phyloP scores from a whole-genome alignment of 2,888 invertebrate genomes.

The Hyposoter dolosus region DNA sequence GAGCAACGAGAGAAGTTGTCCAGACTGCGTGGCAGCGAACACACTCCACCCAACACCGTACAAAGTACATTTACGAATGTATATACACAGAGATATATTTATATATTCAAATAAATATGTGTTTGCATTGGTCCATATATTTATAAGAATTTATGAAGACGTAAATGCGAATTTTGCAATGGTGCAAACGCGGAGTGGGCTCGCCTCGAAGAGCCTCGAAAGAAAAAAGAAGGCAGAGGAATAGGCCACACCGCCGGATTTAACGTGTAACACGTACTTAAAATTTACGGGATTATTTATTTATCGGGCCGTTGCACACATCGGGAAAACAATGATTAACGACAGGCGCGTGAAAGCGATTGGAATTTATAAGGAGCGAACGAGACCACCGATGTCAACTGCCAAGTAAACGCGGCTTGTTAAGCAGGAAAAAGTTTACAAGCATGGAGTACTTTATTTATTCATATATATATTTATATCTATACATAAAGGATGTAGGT shows the following conservation, averaged over 20 bases:
- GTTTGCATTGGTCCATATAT: slow-evolving; percentile 8
- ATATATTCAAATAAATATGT: not conserved
- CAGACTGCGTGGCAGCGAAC: slow-evolving; percentile 70
- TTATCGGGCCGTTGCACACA: slow-evolving; percentile 58
- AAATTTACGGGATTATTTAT: slow-evolving; percentile 66
- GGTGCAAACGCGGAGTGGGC: slow-evolving; percentile 53
- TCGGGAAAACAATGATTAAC: slow-evolving; percentile 71
- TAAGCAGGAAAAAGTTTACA: slow-evolving; percentile 64
- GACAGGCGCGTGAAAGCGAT: slow-evolving; percentile 72
- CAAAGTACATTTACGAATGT: slow-evolving; percentile 10
- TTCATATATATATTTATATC: slow-evolving; percentile 6
- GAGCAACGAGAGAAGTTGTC: slow-evolving; percentile 63
- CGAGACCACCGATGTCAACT: slow-evolving; percentile 71
- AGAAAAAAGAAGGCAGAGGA: slow-evolving; percentile 7
- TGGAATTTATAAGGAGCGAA: slow-evolving; percentile 74
- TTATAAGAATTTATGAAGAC: slow-evolving; percentile 9
- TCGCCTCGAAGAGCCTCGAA: not conserved
- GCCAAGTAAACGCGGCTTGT: slow-evolving; percentile 71
- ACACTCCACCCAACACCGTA: slow-evolving; percentile 42
- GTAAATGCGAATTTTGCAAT: slow-evolving; percentile 45
- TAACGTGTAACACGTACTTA: slow-evolving; percentile 30
- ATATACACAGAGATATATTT: slow-evolving; percentile 11
- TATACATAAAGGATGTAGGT: slow-evolving; percentile 24
- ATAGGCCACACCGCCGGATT: slow-evolving; percentile 40
- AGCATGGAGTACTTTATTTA: slow-evolving; percentile 53